Base-by-base conservation (phyloP, 2,797 vertebrate species). In the Tokudaia tokunoshimensis region DNA sequence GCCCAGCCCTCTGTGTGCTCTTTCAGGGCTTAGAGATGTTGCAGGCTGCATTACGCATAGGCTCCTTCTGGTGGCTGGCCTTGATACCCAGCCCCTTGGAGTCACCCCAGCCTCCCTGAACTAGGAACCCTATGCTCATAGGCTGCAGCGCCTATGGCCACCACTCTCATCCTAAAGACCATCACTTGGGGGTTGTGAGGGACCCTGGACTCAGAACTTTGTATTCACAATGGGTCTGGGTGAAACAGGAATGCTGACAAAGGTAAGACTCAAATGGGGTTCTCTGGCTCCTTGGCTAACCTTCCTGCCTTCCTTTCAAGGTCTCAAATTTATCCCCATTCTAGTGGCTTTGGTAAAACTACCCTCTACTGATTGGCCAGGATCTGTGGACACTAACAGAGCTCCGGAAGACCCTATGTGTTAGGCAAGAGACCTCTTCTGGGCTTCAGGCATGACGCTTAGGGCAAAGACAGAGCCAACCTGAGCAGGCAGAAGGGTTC, bases 301-400 rank as follows among this genome's bases (percentile, higher is more conserved):
- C n/a, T 59, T 82, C 19, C 44, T 29, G n/a, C 13, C 3, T 34
- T 26, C 2, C 3, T 61, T 3, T 2, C 37, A 11, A 85, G 59
- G 50, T 75, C 89, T 86, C 50, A 65, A 24, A 37, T 87, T 57
- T 84, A 57, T 94, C 9, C 37, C 19, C 13, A 34, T 61, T 5
- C 9, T 8, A 12, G n/a, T 12, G 41, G 75, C 1, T 34, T 59
- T 55, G 67, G 65, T 41, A 79, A 80, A 80, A 34, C 50, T 6
- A 19, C 17, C 2, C 2, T 72, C 55, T 84, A 9, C 61, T 29
- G n/a, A 61, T 44, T 26, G 34, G 3, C 34, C 34, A 12, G 70
- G 24, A 17, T 37, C 37, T 4, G 0, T 10, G 9, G 59, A 59
- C 34, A 20, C 47, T 15, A 13, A 0, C 5, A 2, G 2, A 47